Conservation (phyloP, 2,797 vertebrate species). For the Danio choprae region DNA sequence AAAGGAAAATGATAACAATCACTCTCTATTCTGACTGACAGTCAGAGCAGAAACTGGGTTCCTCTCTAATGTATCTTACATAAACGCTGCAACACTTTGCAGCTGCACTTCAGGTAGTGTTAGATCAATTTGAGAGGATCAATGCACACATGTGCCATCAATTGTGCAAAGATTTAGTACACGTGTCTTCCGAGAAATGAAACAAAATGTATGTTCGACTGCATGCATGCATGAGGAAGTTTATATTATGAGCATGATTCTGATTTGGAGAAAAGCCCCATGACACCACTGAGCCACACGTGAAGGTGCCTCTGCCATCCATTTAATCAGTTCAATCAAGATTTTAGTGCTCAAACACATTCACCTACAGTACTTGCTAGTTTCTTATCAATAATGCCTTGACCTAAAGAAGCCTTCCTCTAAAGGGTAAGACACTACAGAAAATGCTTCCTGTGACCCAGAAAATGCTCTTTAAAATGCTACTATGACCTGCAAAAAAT, state of each 20-base stretch:
- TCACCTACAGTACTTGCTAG: not conserved
- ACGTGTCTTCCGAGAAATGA: not conserved
- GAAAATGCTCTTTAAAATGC: not conserved
- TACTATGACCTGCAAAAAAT: not conserved
- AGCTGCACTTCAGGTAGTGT: not conserved
- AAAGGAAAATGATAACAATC: not conserved
- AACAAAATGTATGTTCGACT: not conserved
- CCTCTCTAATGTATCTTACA: not conserved
- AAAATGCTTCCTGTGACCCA: not conserved
- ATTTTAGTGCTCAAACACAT: not conserved
- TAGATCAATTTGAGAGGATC: not conserved
- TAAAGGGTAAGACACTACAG: not conserved
- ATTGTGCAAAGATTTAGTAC: not conserved
- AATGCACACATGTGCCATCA: not conserved
- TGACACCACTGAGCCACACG: not conserved
- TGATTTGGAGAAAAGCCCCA: constrained; percentile 1
- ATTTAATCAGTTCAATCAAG: not conserved
- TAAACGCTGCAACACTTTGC: not conserved
- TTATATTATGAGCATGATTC: not conserved
- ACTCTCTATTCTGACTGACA: not conserved
- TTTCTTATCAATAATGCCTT: not conserved
- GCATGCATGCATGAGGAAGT: not conserved
- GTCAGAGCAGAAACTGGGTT: not conserved
- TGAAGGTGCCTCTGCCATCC: not conserved
- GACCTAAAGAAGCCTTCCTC: not conserved